phyloP scores from a whole-genome alignment of 92 coral and sea anemone species.

The Parazoanthus swiftii region DNA sequence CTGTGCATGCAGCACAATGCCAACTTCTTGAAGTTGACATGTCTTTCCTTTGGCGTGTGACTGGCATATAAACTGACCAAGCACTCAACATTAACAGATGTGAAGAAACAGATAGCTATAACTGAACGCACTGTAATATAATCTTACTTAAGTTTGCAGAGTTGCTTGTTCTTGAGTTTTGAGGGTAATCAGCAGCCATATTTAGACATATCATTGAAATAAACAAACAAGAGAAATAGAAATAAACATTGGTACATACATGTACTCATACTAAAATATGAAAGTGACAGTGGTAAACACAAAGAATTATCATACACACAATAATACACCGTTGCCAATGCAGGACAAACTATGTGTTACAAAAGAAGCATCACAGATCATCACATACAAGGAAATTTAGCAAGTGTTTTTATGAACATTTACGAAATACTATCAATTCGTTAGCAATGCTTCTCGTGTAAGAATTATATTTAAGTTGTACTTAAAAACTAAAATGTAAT shows the following conservation, averaged over 20 bases:
- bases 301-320: neutral
- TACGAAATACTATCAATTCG: too few relatives aligned
- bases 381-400: neutral
- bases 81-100: neutral
- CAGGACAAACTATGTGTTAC: slow-evolving; percentile 1
- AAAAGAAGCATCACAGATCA: neutral
- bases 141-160: neutral
- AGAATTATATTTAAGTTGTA: too few relatives aligned
- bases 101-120: neutral
- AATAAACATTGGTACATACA: neutral
- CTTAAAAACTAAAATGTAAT: too few relatives aligned
- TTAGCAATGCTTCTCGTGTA: too few relatives aligned
- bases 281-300: neutral
- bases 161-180: too few relatives aligned
- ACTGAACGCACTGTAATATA: neutral
- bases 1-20: neutral
- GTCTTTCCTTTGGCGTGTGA: neutral
- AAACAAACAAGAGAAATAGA: neutral
- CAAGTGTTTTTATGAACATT: neutral
- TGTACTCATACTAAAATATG: neutral
- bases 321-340: neutral
- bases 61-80: neutral
- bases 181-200: too few relatives aligned
- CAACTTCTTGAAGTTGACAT: neutral
- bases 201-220: too few relatives aligned